Evolutionary conservation across 2,888 invertebrate species (phyloP), one percentile per base, ranked within the genome.

Genomic region (Trichogramma evanescens): DNA sequence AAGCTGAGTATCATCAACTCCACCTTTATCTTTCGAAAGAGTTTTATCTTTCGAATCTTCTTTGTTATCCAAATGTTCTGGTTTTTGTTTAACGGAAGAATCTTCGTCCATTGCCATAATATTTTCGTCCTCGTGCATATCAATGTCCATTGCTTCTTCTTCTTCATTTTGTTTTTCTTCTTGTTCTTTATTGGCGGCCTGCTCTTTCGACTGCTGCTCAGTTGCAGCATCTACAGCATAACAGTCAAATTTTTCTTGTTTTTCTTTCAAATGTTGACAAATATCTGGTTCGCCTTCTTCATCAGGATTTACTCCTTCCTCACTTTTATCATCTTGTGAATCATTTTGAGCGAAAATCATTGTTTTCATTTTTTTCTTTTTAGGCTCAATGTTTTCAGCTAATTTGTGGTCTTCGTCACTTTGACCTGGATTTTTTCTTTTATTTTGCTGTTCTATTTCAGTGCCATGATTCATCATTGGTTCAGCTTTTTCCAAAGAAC

Each of bases 181-280:
- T 50, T 87, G 84, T 39, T 86, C 83, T 49, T 84, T 81, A 62
- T 86, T 82, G n/a, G 84, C 83, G 5, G 86, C 74, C 46, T 86
- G 84, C 67, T 88, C 84, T 78, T 67, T 89, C 82, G 45, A 89
- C 78, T 95, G 94, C 66, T 95, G 93, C 75, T 90, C 86, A 0
- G 89, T 90, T 0, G 90, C 90, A 54, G 86, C 86, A 68, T 91
- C 91, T 66, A 89, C 75, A 66, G 87, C 86, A 73, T 91, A 88
- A 59, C 88, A 82, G 71, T 91, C 88, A 65, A 83, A 83, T 61
- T 86, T 84, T 63, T 89, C 87, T 26, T 26, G 26, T 0, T 89
- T 86, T 66, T 93, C 88, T 70, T 89, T 88, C 3, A 95, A 87
- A 73, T 95, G 94, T 73, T 94, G 89, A 77, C 88, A 93, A 64